Conservation (phyloP, 1,140 invertebrate species). For the Liolophura sinensis region DNA sequence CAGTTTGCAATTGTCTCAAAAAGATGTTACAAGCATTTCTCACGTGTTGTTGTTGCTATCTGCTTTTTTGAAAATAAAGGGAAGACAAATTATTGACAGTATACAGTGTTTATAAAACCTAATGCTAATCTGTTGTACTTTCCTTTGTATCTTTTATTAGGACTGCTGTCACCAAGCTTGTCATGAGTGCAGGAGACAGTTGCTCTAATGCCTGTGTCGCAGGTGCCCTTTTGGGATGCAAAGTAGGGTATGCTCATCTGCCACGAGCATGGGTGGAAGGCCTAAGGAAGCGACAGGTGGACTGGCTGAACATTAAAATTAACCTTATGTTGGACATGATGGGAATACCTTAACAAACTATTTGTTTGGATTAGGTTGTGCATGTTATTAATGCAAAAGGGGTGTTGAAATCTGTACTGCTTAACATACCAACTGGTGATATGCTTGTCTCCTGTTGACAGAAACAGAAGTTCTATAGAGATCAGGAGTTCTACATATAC, state of each 20-base stretch:
- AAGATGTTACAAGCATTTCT: too few relatives aligned
- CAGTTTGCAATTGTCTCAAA: too few relatives aligned
- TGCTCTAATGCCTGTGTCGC: slow-evolving; percentile 53
- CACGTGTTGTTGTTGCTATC: too few relatives aligned
- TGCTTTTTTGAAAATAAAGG: too few relatives aligned
- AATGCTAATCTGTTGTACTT: background rate
- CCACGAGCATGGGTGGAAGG: slow-evolving; percentile 45
- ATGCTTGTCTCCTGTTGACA: too few relatives aligned
- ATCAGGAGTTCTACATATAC: too few relatives aligned
- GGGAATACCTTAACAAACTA: slow-evolving; percentile 45
- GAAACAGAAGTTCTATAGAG: too few relatives aligned
- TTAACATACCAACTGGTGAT: too few relatives aligned
- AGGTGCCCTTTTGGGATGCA: slow-evolving; percentile 53
- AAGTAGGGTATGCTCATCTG: slow-evolving; percentile 45
- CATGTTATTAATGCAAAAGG: too few relatives aligned
- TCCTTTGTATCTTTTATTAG: slow-evolving; percentile 30
- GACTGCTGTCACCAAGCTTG: slow-evolving; percentile 38
- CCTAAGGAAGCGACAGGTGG: slow-evolving; percentile 41
- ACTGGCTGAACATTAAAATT: slow-evolving; percentile 52
- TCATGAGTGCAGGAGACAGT: slow-evolving; percentile 53
- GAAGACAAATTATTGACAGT: too few relatives aligned
- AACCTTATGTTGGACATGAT: slow-evolving; percentile 57
- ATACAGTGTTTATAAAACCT: too few relatives aligned
- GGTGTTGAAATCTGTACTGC: too few relatives aligned
- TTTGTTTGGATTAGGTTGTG: background rate